phyloP scores from a whole-genome alignment of 2,888 invertebrate genomes.

The Hypena proboscidalis region DNA sequence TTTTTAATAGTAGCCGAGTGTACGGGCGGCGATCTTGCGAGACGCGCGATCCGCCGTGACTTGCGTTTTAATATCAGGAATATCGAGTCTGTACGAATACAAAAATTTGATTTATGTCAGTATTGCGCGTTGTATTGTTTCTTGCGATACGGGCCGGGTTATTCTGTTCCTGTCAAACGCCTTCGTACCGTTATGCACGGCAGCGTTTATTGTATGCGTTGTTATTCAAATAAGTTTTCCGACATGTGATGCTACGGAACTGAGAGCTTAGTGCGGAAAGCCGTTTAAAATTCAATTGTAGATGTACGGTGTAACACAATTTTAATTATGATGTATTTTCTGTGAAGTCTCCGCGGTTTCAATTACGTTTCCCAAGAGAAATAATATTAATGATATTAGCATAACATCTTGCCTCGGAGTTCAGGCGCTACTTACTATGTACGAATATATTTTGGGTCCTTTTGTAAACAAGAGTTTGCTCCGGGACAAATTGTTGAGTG shows the following conservation, averaged over 20 bases:
- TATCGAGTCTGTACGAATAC: constrained; percentile 52
- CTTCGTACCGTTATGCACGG: constrained; percentile 54
- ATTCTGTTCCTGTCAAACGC: constrained; percentile 71
- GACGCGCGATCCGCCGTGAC: constrained; percentile 55
- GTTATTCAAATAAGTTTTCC: constrained; percentile 56
- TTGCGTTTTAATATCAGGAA: constrained; percentile 67
- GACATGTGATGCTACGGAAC: constrained; percentile 35
- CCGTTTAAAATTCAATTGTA: constrained; percentile 36
- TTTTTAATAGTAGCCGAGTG: constrained; percentile 47
- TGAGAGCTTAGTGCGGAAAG: constrained; percentile 27
- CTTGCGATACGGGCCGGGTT: constrained; percentile 56
- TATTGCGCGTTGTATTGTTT: constrained; percentile 70
- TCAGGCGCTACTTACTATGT: constrained; percentile 16
- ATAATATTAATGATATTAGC: constrained; percentile 42
- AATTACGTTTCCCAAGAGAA: constrained; percentile 34
- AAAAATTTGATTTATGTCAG: constrained; percentile 73
- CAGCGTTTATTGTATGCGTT: constrained; percentile 50
- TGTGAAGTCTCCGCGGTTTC: constrained; percentile 25
- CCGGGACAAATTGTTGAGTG: constrained; percentile 5
- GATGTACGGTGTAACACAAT: constrained; percentile 21
- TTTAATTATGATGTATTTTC: constrained; percentile 34
- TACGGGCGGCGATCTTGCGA: constrained; percentile 46
- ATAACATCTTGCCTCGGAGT: constrained; percentile 26
- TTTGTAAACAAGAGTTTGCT: constrained; percentile 15
- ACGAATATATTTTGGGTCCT: constrained; percentile 18